These are phyloP conservation scores for Phalacrocorax pelagicus DNA, from an alignment of 2,113 vertebrate species.

Conservation along the genomic window DNA sequence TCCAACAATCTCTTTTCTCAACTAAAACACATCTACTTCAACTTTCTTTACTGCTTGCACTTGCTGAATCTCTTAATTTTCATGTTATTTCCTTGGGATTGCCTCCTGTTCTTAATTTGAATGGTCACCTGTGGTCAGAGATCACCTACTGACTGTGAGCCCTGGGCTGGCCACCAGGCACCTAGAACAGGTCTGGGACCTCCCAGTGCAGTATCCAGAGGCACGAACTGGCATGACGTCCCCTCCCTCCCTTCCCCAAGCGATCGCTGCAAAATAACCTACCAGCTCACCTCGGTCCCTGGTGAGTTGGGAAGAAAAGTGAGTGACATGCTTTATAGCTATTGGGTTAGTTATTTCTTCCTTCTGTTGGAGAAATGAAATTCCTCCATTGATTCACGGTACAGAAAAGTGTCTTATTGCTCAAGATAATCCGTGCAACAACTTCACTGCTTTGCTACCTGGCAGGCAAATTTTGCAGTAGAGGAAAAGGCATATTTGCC, in stretches of 20 bases:
- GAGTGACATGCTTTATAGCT: not conserved
- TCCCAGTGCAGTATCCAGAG: not conserved
- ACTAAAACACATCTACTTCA: not conserved
- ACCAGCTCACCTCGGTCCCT: not conserved
- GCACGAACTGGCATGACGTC: not conserved
- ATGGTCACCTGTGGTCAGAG: not conserved
- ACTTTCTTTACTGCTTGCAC: not conserved
- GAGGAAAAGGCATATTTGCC: not conserved
- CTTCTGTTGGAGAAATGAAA: not conserved
- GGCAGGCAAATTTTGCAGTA: not conserved
- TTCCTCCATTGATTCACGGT: not conserved
- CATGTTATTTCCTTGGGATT: not conserved
- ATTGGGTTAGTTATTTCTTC: not conserved
- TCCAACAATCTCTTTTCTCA: not conserved
- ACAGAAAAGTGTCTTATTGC: not conserved
- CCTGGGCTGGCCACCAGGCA: not conserved
- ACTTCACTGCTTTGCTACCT: not conserved
- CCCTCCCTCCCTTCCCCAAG: not conserved
- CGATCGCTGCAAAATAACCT: not conserved
- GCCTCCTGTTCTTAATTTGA: not conserved
- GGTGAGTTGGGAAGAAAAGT: not conserved
- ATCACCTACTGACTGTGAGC: not conserved
- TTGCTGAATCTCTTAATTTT: not conserved
- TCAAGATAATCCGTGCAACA: not conserved
- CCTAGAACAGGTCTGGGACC: not conserved